Percentiles rank a stretch among this genome's conserved stretches.
Conservation (phyloP, 2,113 vertebrate genomes). For the Brachypteracias leptosomus region DNA sequence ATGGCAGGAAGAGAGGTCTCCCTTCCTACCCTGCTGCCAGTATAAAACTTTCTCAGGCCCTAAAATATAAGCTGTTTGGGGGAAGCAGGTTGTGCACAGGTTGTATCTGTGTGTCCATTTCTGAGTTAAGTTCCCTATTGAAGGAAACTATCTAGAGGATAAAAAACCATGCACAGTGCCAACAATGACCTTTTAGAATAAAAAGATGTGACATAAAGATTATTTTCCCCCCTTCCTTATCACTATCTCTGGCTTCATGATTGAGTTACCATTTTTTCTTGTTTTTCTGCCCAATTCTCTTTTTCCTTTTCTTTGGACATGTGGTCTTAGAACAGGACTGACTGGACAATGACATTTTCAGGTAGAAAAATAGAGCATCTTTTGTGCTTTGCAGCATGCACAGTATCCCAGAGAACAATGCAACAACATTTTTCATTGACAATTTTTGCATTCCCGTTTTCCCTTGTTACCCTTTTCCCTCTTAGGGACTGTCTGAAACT, state of each 20-base stretch:
- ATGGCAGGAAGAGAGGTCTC: background rate
- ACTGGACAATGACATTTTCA: background rate
- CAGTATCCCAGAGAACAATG: background rate
- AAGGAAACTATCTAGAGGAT: background rate
- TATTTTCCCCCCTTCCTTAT: background rate
- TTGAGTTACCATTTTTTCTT: background rate
- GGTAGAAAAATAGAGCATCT: background rate
- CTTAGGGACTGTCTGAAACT: background rate
- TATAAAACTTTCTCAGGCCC: background rate
- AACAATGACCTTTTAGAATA: background rate
- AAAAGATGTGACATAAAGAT: background rate
- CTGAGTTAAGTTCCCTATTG: background rate
- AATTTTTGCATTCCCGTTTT: background rate
- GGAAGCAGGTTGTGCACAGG: fast-evolving
- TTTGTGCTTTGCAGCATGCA: background rate
- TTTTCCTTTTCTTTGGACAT: background rate
- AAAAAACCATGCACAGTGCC: background rate
- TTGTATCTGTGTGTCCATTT: background rate
- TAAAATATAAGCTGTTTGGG: background rate
- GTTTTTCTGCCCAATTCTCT: background rate
- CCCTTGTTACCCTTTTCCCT: background rate
- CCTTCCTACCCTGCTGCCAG: background rate
- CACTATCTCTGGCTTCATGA: background rate
- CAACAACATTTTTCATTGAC: background rate
- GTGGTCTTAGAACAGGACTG: background rate